These are phyloP conservation scores for Neodiprion virginianus DNA, from an alignment of 1,140 invertebrate genomes.

Conservation along the genomic window DNA sequence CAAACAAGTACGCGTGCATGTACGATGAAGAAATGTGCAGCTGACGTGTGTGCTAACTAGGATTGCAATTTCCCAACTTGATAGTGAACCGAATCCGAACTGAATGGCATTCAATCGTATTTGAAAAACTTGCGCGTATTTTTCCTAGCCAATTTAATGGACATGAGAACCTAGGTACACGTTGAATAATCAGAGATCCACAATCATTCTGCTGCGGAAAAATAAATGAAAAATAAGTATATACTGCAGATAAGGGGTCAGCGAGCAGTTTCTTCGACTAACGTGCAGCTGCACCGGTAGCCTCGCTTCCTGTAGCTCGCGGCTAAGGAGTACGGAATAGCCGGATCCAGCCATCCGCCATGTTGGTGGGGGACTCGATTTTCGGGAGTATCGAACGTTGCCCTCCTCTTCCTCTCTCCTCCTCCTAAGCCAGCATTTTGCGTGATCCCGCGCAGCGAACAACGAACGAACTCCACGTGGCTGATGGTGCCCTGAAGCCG, in stretches of 20 bases:
- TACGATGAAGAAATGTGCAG: neutral
- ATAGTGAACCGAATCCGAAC: neutral
- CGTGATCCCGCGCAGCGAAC: neutral
- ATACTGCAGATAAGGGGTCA: neutral
- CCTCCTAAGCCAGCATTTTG: neutral
- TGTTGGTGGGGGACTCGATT: neutral
- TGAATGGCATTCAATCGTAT: no score
- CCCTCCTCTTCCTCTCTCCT: neutral
- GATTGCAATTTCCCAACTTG: neutral
- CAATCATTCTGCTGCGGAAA: neutral
- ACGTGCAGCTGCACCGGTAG: neutral
- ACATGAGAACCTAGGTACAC: no score
- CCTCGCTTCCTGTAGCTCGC: no score
- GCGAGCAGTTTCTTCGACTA: neutral
- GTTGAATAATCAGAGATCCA: no score
- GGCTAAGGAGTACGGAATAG: no score
- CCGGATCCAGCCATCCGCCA: neutral
- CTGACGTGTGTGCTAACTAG: neutral
- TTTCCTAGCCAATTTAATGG: no score
- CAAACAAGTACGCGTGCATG: neutral
- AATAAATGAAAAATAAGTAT: neutral
- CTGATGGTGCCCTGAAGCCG: constrained; percentile 3
- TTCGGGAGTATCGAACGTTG: constrained; percentile 2
- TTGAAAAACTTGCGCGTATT: no score
- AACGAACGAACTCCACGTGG: constrained; percentile 4